These are phyloP conservation scores for Ceyx cyanopectus DNA, from an alignment of 2,113 vertebrate genomes.

Conservation along the genomic window DNA sequence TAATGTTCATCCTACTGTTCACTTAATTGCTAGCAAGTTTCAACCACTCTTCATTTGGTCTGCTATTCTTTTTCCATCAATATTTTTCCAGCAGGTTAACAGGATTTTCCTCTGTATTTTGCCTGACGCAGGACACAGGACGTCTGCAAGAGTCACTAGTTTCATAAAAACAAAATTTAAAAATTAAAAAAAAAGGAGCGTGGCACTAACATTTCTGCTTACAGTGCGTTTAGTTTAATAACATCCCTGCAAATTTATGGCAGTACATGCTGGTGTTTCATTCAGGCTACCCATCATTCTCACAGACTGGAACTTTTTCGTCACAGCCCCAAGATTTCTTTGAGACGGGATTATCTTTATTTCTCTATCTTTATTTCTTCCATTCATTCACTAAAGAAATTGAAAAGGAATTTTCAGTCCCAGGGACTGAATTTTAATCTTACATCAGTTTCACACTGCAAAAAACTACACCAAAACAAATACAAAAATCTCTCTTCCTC, in stretches of 20 bases:
- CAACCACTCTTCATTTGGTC: constrained; percentile 29
- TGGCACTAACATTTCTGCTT: constrained; percentile 35
- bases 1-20: constrained; percentile 57
- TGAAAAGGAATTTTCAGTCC: not conserved
- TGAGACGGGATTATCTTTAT: constrained; percentile 48
- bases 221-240: constrained; percentile 66
- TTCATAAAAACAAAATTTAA: constrained; percentile 41
- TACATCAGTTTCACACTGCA: not conserved
- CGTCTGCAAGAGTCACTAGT: not conserved
- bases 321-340: constrained; percentile 43
- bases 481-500: not conserved
- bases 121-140: constrained; percentile 70
- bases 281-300: constrained; percentile 32
- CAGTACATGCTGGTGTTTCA: constrained; percentile 52
- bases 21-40: constrained; percentile 62
- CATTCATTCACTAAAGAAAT: not conserved
- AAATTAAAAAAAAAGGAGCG: constrained; percentile 13
- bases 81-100: constrained; percentile 75
- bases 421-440: not conserved
- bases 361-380: constrained; percentile 44
- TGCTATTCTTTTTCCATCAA: constrained; percentile 74
- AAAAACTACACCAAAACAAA: not conserved
- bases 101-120: constrained; percentile 80
- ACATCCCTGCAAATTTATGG: constrained; percentile 51
- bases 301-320: constrained; percentile 19